Conservation (phyloP, 1,140 invertebrate genomes). For the Thaumetopoea pityocampa region DNA sequence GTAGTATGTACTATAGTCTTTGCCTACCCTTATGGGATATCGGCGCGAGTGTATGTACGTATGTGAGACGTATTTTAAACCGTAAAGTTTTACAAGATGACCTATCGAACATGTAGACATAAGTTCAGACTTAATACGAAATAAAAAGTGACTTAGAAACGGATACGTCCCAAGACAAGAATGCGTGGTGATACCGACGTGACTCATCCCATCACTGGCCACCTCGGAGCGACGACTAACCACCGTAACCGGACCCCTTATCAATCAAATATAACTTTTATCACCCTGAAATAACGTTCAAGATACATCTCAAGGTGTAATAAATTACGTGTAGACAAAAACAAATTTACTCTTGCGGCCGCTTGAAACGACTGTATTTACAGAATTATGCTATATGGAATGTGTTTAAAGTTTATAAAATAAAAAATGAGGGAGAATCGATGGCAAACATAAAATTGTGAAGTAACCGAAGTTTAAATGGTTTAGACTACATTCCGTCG, state of each 20-base stretch:
- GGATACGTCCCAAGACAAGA: conserved; percentile 65
- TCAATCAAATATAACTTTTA: conserved; percentile 26
- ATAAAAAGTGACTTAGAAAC: conserved; percentile 46
- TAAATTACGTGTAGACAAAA: conserved; percentile 23
- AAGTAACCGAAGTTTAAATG: conserved; percentile 51
- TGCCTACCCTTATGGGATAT: too few species aligned
- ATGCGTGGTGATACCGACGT: conserved; percentile 56
- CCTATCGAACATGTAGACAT: conserved; percentile 37
- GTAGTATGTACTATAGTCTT: too few species aligned
- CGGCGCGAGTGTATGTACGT: too few species aligned
- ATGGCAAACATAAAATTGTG: conserved; percentile 4
- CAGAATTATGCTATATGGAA: background rate
- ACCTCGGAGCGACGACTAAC: conserved; percentile 42
- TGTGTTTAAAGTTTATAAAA: conserved; percentile 2
- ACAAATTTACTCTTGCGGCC: conserved; percentile 27
- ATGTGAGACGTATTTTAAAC: too few species aligned
- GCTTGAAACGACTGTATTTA: conserved; percentile 18
- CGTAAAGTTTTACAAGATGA: conserved; percentile 10
- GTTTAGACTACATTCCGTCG: conserved; percentile 59
- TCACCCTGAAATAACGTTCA: conserved; percentile 15
- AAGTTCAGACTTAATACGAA: conserved; percentile 40
- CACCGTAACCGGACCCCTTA: conserved; percentile 18
- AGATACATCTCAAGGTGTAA: conserved; percentile 16
- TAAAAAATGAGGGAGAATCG: background rate
- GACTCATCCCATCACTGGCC: conserved; percentile 63